Conservation (phyloP, 2,797 vertebrate genomes). For the Anableps anableps region DNA sequence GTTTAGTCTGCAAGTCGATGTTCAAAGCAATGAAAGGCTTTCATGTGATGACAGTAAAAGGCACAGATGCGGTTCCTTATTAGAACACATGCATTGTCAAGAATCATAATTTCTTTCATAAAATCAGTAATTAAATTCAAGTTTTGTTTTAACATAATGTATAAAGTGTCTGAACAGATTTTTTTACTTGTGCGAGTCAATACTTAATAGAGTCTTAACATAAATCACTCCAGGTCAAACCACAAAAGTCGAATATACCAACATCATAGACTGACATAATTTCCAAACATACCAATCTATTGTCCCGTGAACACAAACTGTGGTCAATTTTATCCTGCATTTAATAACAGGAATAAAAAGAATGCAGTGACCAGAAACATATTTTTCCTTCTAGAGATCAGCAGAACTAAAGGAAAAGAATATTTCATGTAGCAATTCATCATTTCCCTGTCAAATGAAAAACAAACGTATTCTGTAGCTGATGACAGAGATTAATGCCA, state of each 20-base stretch:
- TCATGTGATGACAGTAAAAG: constrained; percentile 57
- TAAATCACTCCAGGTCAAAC: constrained; percentile 5
- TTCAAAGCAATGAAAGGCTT: constrained; percentile 51
- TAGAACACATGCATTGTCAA: background rate
- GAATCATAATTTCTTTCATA: background rate
- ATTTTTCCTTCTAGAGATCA: constrained; percentile 17
- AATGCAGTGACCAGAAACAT: constrained; percentile 26
- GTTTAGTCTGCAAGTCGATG: constrained; percentile 61
- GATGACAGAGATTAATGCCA: constrained; percentile 9
- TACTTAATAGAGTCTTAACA: background rate
- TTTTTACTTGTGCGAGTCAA: background rate
- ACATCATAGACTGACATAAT: constrained; percentile 15
- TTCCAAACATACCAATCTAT: constrained; percentile 26
- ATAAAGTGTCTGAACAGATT: background rate
- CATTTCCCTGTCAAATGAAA: constrained; percentile 20
- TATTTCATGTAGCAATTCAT: constrained; percentile 17
- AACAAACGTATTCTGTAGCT: constrained; percentile 6
- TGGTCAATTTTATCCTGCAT: constrained; percentile 12
- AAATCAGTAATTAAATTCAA: too few species aligned
- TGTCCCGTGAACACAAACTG: constrained; percentile 20
- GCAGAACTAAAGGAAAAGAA: constrained; percentile 15
- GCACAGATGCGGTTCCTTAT: constrained; percentile 41
- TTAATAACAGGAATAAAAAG: constrained; percentile 30
- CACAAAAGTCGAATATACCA: constrained; percentile 21
- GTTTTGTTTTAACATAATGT: background rate